Evolutionary conservation across 2,888 invertebrate species (phyloP).

Genomic region (Cryptus armator): DNA sequence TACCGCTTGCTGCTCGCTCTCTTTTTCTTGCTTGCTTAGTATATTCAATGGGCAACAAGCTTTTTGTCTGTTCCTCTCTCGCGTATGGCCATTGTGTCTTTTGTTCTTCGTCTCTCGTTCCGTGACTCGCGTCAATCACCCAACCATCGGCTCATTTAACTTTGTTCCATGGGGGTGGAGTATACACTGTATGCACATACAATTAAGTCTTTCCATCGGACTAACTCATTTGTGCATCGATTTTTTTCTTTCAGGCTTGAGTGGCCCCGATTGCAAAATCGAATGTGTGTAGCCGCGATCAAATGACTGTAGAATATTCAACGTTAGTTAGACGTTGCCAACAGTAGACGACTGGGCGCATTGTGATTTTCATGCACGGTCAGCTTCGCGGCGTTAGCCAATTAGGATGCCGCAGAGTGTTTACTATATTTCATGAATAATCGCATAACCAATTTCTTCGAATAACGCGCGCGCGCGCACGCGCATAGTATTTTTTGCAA

Average conservation of each 20-base stretch:
- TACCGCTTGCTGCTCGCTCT: conserved; percentile 23
- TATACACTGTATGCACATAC: conserved; percentile 56
- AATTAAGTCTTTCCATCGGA: conserved; percentile 71
- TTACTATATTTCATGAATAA: not conserved
- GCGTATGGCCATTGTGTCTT: conserved; percentile 24
- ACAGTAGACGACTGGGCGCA: not conserved
- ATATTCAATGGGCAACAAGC: conserved; percentile 45
- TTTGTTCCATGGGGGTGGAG: conserved; percentile 49
- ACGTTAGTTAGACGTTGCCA: not conserved
- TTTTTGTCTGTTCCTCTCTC: conserved; percentile 19
- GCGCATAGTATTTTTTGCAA: not conserved
- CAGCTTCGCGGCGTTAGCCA: not conserved
- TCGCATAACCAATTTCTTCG: not conserved
- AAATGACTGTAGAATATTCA: conserved; percentile 12
- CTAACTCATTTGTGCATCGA: conserved; percentile 58
- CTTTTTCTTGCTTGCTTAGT: conserved; percentile 46
- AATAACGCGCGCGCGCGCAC: not conserved
- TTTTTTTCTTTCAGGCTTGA: conserved; percentile 17
- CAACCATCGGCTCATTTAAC: conserved; percentile 51
- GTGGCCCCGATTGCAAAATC: conserved; percentile 26
- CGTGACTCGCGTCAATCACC: conserved; percentile 58
- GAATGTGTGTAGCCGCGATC: conserved; percentile 9
- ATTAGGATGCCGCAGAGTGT: not conserved
- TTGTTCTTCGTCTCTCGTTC: conserved; percentile 55
- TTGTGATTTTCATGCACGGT: not conserved